These are phyloP conservation scores for Pogonomyrmex barbatus DNA, from an alignment of 1,140 invertebrate genomes.

Conservation along the genomic window DNA sequence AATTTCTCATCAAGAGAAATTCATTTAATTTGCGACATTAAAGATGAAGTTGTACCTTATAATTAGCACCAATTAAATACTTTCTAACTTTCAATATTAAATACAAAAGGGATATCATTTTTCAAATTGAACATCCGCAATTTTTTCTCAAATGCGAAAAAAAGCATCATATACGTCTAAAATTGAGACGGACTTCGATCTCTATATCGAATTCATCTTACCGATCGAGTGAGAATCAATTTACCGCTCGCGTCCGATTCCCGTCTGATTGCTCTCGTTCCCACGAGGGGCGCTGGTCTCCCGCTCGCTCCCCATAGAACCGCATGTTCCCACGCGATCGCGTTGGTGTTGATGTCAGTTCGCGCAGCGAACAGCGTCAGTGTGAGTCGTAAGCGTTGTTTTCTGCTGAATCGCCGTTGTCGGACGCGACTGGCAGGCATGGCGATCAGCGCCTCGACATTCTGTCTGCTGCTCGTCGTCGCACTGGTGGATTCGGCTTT, in stretches of 20 bases:
- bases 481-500: slow-evolving; percentile 30
- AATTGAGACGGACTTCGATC: not conserved
- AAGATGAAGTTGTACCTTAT: not conserved
- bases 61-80: no score
- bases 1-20: not conserved
- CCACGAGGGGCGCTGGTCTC: slow-evolving; percentile 11
- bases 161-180: no score
- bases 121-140: no score
- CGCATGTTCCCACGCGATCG: slow-evolving; percentile 50
- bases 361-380: slow-evolving; percentile 42
- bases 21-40: not conserved
- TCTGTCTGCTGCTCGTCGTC: slow-evolving; percentile 57
- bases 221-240: not conserved
- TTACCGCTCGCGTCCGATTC: not conserved
- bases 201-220: not conserved
- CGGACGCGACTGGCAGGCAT: slow-evolving; percentile 57
- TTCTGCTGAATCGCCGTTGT: slow-evolving; percentile 26
- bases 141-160: no score
- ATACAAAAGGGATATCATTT: no score
- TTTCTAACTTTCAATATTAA: no score
- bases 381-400: not conserved
- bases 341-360: slow-evolving; percentile 43
- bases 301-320: not conserved
- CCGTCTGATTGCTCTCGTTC: not conserved
- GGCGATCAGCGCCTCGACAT: slow-evolving; percentile 57